A percentile compares a stretch with the other conserved stretches of the same genome.
Evolutionary conservation across 2,888 invertebrate species (phyloP).

Genomic region (Ectemnius lituratus): DNA sequence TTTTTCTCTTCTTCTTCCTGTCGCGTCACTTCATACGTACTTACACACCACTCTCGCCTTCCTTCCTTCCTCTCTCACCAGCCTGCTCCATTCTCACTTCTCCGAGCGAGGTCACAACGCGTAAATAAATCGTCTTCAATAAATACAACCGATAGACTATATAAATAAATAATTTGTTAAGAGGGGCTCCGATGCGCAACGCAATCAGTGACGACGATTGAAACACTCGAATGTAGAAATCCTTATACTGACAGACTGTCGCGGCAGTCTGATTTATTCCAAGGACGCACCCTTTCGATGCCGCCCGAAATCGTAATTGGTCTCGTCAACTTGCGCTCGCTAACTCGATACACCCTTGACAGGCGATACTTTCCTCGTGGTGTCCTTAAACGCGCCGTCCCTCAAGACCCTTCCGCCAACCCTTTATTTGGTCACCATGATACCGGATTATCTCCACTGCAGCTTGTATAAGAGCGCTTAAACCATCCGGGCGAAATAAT

Average conservation of each 20-base stretch:
- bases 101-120: conserved; percentile 48
- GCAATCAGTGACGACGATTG: conserved; percentile 25
- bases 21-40: no score
- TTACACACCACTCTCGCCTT: conserved; percentile 18
- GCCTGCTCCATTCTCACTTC: conserved; percentile 12
- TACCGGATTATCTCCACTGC: not conserved
- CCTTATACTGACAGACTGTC: conserved; percentile 18
- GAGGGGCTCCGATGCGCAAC: conserved; percentile 10
- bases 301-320: conserved; percentile 13
- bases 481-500: no score
- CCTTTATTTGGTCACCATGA: not conserved
- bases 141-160: conserved; percentile 76
- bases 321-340: conserved; percentile 23
- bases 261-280: conserved; percentile 9
- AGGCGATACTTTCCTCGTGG: conserved; percentile 18
- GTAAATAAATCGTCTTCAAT: conserved; percentile 73
- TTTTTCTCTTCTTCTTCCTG: no score
- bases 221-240: conserved; percentile 47
- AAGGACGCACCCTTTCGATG: not conserved
- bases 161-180: conserved; percentile 72
- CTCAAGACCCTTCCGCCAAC: not conserved
- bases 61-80: conserved; percentile 19
- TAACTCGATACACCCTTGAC: conserved; percentile 36
- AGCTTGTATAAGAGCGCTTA: not conserved
- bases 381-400: not conserved